A percentile compares a stretch with the other conserved stretches of the same genome.
Evolutionary conservation across 2,797 vertebrate species (phyloP).

Genomic region (Pantherophis alleghaniensis): DNA sequence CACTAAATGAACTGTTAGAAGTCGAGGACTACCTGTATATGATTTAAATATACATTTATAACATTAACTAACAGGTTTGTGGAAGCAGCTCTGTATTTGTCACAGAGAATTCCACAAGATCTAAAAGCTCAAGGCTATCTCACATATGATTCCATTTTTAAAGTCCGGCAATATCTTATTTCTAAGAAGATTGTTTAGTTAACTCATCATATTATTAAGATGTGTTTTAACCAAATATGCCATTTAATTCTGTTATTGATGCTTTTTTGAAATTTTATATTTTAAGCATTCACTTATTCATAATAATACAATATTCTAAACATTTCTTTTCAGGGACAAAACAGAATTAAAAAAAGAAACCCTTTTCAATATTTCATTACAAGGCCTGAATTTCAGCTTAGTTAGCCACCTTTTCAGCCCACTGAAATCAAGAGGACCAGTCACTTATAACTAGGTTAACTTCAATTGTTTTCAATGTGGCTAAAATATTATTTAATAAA

Average conservation of each 20-base stretch:
- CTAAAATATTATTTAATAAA: background rate
- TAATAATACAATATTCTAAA: slow-evolving; percentile 1
- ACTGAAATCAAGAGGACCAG: background rate
- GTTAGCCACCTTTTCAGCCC: background rate
- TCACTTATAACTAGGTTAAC: background rate
- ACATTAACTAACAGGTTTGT: background rate
- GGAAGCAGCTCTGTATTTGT: background rate
- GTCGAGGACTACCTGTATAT: background rate
- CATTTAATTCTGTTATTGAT: background rate
- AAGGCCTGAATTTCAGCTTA: background rate
- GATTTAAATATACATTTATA: background rate
- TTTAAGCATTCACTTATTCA: slow-evolving; percentile 25
- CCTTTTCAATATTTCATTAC: background rate
- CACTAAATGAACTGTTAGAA: background rate
- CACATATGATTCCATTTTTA: background rate
- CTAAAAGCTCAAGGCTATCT: background rate
- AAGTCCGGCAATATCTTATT: background rate
- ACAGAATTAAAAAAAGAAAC: background rate
- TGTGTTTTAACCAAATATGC: background rate
- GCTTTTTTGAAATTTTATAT: background rate
- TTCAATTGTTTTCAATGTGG: background rate
- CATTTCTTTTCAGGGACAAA: background rate
- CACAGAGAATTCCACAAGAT: background rate
- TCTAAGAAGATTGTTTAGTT: background rate
- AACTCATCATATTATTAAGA: background rate